Evolutionary conservation across 2,888 invertebrate genomes (phyloP).

Genomic region (Erannis defoliaria): DNA sequence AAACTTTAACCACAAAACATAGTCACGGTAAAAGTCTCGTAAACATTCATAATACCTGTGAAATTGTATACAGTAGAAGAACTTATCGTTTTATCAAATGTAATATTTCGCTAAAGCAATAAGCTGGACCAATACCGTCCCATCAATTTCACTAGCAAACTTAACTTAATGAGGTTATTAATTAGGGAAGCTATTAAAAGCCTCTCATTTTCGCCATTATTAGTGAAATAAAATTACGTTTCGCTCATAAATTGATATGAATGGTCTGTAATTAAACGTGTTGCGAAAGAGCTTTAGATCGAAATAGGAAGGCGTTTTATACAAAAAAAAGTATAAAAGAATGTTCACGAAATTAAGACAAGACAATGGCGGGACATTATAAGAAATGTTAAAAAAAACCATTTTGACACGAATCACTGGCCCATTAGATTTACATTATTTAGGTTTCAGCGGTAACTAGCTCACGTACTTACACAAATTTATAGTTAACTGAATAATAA

Average conservation of each 20-base stretch:
- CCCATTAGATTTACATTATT: too few species aligned
- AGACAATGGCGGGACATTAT: too few species aligned
- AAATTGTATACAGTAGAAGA: neutral
- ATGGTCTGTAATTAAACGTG: slow-evolving; percentile 15
- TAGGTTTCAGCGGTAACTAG: too few species aligned
- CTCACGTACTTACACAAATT: too few species aligned
- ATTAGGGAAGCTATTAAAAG: slow-evolving; percentile 21
- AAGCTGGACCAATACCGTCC: slow-evolving; percentile 15
- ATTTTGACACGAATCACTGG: too few species aligned
- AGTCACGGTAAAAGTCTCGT: too few species aligned
- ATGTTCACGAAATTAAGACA: too few species aligned
- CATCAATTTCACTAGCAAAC: slow-evolving; percentile 8
- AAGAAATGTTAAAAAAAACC: too few species aligned
- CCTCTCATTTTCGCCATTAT: slow-evolving; percentile 25
- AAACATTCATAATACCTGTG: neutral
- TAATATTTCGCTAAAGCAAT: neutral
- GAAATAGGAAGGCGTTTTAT: too few species aligned
- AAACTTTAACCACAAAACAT: too few species aligned
- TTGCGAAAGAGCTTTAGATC: slow-evolving; percentile 1
- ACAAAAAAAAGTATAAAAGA: too few species aligned
- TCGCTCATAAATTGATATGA: slow-evolving; percentile 15
- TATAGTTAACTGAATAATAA: too few species aligned
- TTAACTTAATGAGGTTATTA: slow-evolving; percentile 24
- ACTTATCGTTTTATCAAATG: neutral
- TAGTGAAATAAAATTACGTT: slow-evolving; percentile 27